These are phyloP conservation scores for Gobio occitaniae DNA, from an alignment of 2,797 vertebrate genomes.

Conservation along the genomic window DNA sequence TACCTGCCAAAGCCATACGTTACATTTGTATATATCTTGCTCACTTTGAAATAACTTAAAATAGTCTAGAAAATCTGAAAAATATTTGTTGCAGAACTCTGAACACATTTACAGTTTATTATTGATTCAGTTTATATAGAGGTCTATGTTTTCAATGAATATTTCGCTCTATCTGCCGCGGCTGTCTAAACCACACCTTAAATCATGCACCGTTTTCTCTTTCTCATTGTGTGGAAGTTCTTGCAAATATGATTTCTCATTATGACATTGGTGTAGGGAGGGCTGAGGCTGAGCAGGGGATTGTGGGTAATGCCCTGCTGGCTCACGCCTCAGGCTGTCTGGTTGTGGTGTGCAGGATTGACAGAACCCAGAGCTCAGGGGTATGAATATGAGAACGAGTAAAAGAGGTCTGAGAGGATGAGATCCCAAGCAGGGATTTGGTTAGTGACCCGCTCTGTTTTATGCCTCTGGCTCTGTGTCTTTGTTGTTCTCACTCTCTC, in stretches of 20 bases:
- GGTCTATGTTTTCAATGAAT: no score
- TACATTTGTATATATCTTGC: no score
- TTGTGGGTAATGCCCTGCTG: constrained; percentile 25
- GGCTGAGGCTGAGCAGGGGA: neutral
- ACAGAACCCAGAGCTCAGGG: constrained; percentile 38
- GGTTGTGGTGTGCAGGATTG: constrained; percentile 7
- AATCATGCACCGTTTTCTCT: neutral
- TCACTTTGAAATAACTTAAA: no score
- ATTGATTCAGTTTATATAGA: no score
- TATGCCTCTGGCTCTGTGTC: constrained; percentile 15
- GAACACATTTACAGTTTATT: no score
- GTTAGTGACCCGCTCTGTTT: neutral
- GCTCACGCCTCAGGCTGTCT: constrained; percentile 20
- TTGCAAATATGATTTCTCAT: constrained; percentile 13
- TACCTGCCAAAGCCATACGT: neutral
- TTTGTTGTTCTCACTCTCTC: constrained; percentile 9
- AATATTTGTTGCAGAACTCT: no score
- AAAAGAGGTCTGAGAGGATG: constrained; percentile 13
- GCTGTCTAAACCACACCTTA: neutral
- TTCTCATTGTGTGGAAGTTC: neutral
- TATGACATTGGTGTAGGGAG: neutral
- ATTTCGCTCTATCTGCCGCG: no score
- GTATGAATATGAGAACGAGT: neutral
- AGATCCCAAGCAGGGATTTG: constrained; percentile 26
- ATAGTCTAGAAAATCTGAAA: no score